Base-by-base conservation (phyloP, 2,113 vertebrate species). In the Chionomys nivalis region DNA sequence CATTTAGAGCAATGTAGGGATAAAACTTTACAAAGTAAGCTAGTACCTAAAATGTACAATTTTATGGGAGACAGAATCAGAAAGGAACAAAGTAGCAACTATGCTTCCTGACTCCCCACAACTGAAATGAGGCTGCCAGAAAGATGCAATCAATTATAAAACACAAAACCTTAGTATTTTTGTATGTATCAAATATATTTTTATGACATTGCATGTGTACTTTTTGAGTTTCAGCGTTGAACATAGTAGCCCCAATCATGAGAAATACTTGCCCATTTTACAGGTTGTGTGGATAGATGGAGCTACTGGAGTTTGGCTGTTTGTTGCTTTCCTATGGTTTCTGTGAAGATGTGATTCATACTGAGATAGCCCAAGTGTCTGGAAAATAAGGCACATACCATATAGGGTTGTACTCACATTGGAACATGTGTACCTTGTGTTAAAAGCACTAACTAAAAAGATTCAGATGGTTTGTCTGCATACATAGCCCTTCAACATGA, bases 321-420 rank as follows among this genome's bases (percentile, higher is more conserved):
- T 70, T 10, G 55, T 70, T 39, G 49, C 26, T 87, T 87, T 63
- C n/a, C 55, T 75, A 26, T 76, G 24, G 23, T 63, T 93, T 68
- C 49, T 63, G 63, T n/a, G 61, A 91, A 92, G 75, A 19, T 36
- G 52, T 7, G 3, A 26, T 58, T 72, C 33, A 3, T 16, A 49
- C 9, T 36, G 42, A 44, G 36, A 26, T 23, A 9, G 26, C 11
- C 5, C 13, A 76, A 91, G 52, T 3, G 1, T 23, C 6, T 31
- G 31, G 42, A 44, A 16, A 9, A 1, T 28, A 36, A 49, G 2
- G 3, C 9, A 36, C 5, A 2, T 2, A 5, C 3, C 39, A 0
- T 1, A 6, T 11, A 10, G 10, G n/a, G n/a, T 33, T 83, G 6
- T 24, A 16, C 26, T 58, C 63, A 12, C 14, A 2, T 42, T 24